Percentiles rank a stretch among this genome's conserved stretches.
phyloP scores from a whole-genome alignment of 2,797 vertebrate genomes.

The Phrynocephalus vlangalii region DNA sequence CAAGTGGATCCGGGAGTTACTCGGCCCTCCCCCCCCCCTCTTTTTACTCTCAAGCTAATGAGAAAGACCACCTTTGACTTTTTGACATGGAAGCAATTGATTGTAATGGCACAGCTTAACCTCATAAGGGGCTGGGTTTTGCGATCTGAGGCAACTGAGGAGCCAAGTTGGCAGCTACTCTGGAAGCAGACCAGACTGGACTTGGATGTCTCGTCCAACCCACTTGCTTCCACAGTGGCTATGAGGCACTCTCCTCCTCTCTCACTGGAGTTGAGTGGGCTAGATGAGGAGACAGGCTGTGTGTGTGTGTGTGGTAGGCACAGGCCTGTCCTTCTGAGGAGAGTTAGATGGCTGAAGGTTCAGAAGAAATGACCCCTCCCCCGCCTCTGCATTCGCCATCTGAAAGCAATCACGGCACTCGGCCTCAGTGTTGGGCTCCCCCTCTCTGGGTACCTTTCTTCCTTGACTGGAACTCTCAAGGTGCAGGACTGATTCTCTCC shows the following conservation, averaged over 20 bases:
- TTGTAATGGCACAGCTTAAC: conserved; percentile 75
- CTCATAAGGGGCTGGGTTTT: conserved; percentile 40
- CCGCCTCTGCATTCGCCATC: background rate
- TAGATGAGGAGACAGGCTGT: background rate
- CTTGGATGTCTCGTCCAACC: too few relatives aligned
- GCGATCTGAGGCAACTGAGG: background rate
- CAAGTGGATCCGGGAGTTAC: conserved; percentile 41
- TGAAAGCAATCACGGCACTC: background rate
- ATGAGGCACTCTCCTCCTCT: background rate
- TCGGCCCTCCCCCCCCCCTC: background rate
- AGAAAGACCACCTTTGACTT: conserved; percentile 17
- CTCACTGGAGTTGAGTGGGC: background rate
- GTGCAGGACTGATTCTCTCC: conserved; percentile 64
- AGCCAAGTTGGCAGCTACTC: too few relatives aligned
- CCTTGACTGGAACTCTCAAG: conserved; percentile 49
- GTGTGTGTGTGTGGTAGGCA: background rate
- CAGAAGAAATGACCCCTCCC: background rate
- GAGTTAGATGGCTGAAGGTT: background rate
- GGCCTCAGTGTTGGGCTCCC: background rate
- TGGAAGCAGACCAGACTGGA: too few relatives aligned
- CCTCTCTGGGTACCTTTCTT: conserved; percentile 30
- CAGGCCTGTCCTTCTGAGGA: background rate
- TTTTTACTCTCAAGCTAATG: background rate
- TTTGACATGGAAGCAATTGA: conserved; percentile 69
- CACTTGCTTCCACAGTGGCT: background rate